phyloP scores from a whole-genome alignment of 2,113 vertebrate species.

The Saguinus imperator region DNA sequence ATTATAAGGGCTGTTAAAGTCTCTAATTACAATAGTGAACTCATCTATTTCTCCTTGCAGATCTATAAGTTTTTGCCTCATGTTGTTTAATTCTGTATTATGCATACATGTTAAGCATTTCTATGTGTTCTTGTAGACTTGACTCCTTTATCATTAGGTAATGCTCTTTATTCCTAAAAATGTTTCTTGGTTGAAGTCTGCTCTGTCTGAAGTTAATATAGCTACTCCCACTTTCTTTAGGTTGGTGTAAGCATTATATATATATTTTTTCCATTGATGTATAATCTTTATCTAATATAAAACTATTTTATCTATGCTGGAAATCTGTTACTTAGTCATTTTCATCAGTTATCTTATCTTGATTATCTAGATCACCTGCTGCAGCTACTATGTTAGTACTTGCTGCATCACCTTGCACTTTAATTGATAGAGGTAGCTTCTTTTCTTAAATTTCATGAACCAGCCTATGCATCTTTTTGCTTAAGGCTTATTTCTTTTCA shows the following conservation, averaged over 20 bases:
- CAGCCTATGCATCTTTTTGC: too few relatives aligned
- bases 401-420: too few relatives aligned
- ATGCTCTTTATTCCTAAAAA: neutral
- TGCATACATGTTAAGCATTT: neutral
- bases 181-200: neutral
- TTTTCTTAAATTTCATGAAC: too few relatives aligned
- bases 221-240: neutral
- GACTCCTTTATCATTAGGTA: neutral
- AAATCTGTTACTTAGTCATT: too few relatives aligned
- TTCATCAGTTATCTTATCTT: too few relatives aligned
- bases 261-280: neutral
- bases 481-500: neutral
- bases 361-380: too few relatives aligned
- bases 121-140: neutral
- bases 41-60: neutral
- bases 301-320: too few relatives aligned
- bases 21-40: neutral
- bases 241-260: neutral
- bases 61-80: neutral
- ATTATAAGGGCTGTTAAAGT: neutral
- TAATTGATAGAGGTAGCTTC: too few relatives aligned
- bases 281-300: too few relatives aligned
- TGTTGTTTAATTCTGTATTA: neutral
- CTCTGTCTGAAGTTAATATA: neutral
- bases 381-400: too few relatives aligned